A percentile compares a stretch with the other conserved stretches of the same genome.
phyloP scores from a whole-genome alignment of 2,888 invertebrate species.

The Anticlea derivata region DNA sequence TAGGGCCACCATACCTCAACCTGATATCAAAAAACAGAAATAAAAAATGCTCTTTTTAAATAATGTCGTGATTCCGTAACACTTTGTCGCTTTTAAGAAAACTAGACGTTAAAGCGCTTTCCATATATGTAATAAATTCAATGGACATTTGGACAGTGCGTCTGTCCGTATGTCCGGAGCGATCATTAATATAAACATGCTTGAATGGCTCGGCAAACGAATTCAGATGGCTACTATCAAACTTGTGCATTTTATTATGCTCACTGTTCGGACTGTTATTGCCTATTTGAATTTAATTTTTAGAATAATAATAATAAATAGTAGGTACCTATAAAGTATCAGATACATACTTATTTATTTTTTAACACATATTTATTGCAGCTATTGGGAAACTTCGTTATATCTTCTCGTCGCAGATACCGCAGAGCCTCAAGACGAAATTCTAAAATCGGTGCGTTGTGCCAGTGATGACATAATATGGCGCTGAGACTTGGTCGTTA shows the following conservation, averaged over 20 bases:
- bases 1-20: too few relatives aligned
- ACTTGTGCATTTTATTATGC: constrained; percentile 15
- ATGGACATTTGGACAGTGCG: constrained; percentile 16
- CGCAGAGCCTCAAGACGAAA: too few relatives aligned
- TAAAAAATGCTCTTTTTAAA: too few relatives aligned
- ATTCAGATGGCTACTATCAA: constrained; percentile 20
- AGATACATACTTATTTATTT: background rate
- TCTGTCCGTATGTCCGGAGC: constrained; percentile 23
- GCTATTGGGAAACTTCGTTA: too few relatives aligned
- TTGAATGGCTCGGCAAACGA: constrained; percentile 24
- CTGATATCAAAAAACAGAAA: too few relatives aligned
- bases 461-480: too few relatives aligned
- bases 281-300: constrained; percentile 10
- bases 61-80: too few relatives aligned
- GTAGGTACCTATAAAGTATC: background rate
- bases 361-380: background rate
- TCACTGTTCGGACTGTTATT: constrained; percentile 15
- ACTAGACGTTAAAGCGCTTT: constrained; percentile 14
- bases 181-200: constrained; percentile 28
- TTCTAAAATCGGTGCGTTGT: too few relatives aligned
- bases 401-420: too few relatives aligned
- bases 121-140: constrained; percentile 27
- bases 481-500: too few relatives aligned
- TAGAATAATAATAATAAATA: constrained; percentile 5
- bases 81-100: background rate